Base-by-base conservation (phyloP, 2,888 invertebrate species). In the Invenusta paracnida region DNA sequence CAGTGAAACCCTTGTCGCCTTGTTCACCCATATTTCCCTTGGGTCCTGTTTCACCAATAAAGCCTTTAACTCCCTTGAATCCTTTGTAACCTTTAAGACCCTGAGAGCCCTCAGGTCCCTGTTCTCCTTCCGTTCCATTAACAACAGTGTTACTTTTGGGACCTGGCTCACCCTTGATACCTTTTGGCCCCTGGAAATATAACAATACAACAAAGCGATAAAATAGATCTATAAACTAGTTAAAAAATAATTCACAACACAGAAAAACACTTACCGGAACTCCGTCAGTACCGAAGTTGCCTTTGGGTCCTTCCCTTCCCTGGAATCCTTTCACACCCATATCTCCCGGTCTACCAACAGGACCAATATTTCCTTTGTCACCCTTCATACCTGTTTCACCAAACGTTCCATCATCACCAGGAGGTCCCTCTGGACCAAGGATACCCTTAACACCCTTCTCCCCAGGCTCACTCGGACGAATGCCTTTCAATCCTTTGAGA, bases 1-100 rank as follows among this genome's bases (percentile, higher is more conserved):
- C 83, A 30, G 29, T 67, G 13, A 67, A 27, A 81, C 84, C 67
- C 28, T 84, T 84, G 5, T 67, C 67, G 84, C 67, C 29, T 17
- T 28, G 30, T 5, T 27, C 28, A 0, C 67, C 67, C 13, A 29
- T 67, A 29, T 48, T 29, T 11, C 84, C 84, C 28, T 84, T 84
- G 1, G 1, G 1, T 1, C 84, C 67, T 27, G 84, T 84, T 27
- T 67, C 27, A n/a, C 84, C 84, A 29, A 67, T 84, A 1, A 25
- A 27, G 2, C 84, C 84, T 25, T 84, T 81, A 28, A 28, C 67
- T 28, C 84, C 84, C 28, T 28, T 84, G 29, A 28, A 27, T 29
- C 84, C 84, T 84, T 84, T 84, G 27, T 67, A 73, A 23, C 73
- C 73, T 73, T 73, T 73, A 25, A 73, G 73, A 29, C 84, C 84